Evolutionary conservation across 2,888 invertebrate species (phyloP).

Genomic region (Hypselothyrea guttata): DNA sequence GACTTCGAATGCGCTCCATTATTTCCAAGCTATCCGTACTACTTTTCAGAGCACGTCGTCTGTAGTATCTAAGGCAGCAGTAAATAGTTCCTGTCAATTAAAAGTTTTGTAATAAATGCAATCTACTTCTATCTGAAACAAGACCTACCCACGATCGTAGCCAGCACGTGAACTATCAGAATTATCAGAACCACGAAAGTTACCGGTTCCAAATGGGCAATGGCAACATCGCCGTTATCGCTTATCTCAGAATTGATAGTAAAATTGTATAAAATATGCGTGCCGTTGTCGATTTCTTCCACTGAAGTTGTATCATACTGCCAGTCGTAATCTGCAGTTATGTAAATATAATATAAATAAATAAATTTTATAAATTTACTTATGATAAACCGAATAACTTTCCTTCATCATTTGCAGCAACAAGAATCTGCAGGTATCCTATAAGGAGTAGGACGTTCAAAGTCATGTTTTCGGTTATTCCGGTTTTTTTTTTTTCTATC

Average conservation of each 20-base stretch:
- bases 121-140: neutral
- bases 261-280: constrained; percentile 8
- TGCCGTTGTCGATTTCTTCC: constrained; percentile 20
- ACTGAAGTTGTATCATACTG: constrained; percentile 41
- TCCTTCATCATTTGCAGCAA: constrained; percentile 28
- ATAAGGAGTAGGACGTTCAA: constrained; percentile 11
- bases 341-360: neutral
- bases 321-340: constrained; percentile 31
- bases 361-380: neutral
- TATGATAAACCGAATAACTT: neutral
- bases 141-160: constrained; percentile 48
- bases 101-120: neutral
- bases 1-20: constrained; percentile 35
- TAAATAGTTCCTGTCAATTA: constrained; percentile 41
- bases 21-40: constrained; percentile 1
- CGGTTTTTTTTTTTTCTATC: neutral
- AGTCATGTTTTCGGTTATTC: constrained; percentile 6
- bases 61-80: constrained; percentile 40
- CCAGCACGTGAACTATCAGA: constrained; percentile 48
- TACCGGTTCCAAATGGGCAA: constrained; percentile 15
- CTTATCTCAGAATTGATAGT: neutral
- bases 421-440: constrained; percentile 1
- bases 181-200: constrained; percentile 28
- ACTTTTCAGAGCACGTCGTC: constrained; percentile 13
- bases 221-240: neutral